Evolutionary conservation across 1,140 invertebrate species (phyloP), one percentile per base, ranked within the genome.

Genomic region (Cataglyphis hispanica): DNA sequence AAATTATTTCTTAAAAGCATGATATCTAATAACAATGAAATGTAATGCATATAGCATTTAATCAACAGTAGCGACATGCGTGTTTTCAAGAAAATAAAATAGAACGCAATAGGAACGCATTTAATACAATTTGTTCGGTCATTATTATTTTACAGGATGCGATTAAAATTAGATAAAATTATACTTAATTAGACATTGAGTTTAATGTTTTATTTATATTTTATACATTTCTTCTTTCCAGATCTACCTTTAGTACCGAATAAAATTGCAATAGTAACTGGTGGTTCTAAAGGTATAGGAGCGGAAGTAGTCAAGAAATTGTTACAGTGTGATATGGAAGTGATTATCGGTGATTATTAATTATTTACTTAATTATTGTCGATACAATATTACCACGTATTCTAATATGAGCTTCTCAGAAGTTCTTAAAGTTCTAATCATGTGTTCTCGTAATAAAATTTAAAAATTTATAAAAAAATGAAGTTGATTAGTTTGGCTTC

Each of bases 221-320:
- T 43, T 6, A 11, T 16, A 63, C 7, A 34, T 8, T 16, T 40
- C 11, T 19, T 37, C 50, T 74, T 63, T 85, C 22, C 19, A 90
- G 80, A 56, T 58, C 84, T 46, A 63, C 4, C 13, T 34, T 16
- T 22, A 10, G 69, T 78, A 40, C 10, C 88, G 16, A 97, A 96
- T 58, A 96, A 96, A 95, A 95, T 98, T 63, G 98, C 97, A 60
- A 96, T 99, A 85, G 97, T 99, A 60, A 99, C 98, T 10, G 98
- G 98, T 78, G 98, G 98, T 13, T 97, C 97, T 37, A 95, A 97
- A 89, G 98, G 98, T 22, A 98, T 99, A 91, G 98, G 98, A 19
- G 95, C 96, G n/a, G 96, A 97, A 94, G 96, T 98, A 19, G 97
- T 98, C 13, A 97, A 97, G 93, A 97, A 97, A 93, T 94, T 99